These are phyloP conservation scores for Marisa cornuarietis DNA, from an alignment of 1,140 invertebrate species.

Conservation along the genomic window DNA sequence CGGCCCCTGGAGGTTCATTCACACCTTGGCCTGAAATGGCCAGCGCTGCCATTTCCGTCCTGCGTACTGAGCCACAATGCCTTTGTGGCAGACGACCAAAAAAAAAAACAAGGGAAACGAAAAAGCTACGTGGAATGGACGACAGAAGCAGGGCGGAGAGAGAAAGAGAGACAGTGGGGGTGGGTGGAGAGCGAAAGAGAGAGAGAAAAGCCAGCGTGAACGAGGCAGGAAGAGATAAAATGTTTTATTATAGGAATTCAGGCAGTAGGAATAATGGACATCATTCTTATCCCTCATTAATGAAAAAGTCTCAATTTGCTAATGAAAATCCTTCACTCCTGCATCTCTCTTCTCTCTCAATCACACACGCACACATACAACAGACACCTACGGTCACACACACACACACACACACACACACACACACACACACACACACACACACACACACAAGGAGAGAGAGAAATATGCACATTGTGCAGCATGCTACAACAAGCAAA, in stretches of 20 bases:
- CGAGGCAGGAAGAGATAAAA: not conserved
- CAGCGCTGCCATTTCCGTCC: too few relatives aligned
- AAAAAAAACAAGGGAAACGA: not conserved
- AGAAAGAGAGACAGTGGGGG: too few relatives aligned
- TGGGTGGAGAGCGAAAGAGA: not conserved
- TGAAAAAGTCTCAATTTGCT: not conserved
- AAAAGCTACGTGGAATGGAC: not conserved
- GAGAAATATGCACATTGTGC: not conserved
- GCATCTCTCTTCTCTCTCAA: not conserved
- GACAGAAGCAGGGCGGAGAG: not conserved
- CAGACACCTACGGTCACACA: constrained; percentile 4
- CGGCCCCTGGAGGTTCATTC: too few relatives aligned
- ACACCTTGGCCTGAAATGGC: too few relatives aligned
- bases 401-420: constrained; percentile 15
- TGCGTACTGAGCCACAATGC: too few relatives aligned
- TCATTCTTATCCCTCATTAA: not conserved
- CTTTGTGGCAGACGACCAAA: not conserved
- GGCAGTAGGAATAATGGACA: not conserved
- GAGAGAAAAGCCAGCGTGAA: not conserved
- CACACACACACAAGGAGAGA: not conserved
- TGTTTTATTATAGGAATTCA: not conserved
- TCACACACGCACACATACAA: not conserved
- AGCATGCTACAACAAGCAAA: too few relatives aligned
- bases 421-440: not conserved
- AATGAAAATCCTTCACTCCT: not conserved